Evolutionary conservation across 2,888 invertebrate species (phyloP).

Genomic region (Cepaea hortensis): DNA sequence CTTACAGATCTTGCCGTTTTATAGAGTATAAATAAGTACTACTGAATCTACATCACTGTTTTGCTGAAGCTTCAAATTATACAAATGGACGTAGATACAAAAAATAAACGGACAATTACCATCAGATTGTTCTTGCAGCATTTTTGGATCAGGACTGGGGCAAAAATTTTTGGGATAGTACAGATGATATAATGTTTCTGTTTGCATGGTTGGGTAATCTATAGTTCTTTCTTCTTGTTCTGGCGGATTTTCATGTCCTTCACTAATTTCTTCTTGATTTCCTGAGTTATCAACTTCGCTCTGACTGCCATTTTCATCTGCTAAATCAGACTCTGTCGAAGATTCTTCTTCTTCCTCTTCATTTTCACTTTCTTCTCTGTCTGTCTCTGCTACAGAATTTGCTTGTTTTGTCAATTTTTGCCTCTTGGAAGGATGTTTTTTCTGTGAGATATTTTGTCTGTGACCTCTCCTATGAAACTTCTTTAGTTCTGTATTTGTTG

Average conservation of each 20-base stretch:
- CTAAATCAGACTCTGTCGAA: conserved; percentile 18
- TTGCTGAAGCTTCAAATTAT: no score
- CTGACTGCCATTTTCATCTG: conserved; percentile 26
- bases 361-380: conserved; percentile 36
- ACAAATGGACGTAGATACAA: neutral
- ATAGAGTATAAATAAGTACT: no score
- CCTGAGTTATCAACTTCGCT: conserved; percentile 25
- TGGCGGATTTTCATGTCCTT: neutral
- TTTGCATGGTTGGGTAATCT: conserved; percentile 47
- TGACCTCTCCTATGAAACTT: conserved; percentile 29
- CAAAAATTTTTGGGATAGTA: conserved; percentile 46
- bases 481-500: conserved; percentile 25
- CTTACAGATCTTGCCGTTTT: no score
- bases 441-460: conserved; percentile 28
- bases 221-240: conserved; percentile 36
- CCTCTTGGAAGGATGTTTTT: conserved; percentile 24
- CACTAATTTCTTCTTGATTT: neutral
- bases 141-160: conserved; percentile 45
- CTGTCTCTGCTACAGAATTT: conserved; percentile 18
- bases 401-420: conserved; percentile 31
- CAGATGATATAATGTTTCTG: conserved; percentile 47
- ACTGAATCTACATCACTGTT: neutral
- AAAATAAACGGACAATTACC: conserved; percentile 20
- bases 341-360: conserved; percentile 35
- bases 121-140: conserved; percentile 43